Base-by-base conservation (phyloP, 2,113 vertebrate species). In the Tragelaphus scriptus region DNA sequence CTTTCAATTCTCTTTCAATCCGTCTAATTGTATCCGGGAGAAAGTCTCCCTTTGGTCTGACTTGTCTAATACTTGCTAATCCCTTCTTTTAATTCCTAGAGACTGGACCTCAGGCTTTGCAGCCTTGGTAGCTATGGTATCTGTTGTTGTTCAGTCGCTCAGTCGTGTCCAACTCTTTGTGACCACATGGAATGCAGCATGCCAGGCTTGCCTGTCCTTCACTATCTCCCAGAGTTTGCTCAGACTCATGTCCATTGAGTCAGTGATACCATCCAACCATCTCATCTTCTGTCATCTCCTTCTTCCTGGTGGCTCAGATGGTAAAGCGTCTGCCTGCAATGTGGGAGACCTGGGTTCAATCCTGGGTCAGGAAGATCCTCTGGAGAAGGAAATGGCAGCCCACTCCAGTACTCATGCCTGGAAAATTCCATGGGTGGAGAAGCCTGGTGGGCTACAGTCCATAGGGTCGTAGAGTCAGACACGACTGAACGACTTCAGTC, bases 1-100 rank as follows among this genome's bases (percentile, higher is more conserved):
- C 84, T 26, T 61, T 85, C 56, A 21, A 59, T 61, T 93, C 30
- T 56, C 19, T 88, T 95, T 92, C 51, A 85, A 6, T 93, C 68
- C 81, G 95, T 97, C 63, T 85, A 93, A 71, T 94, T 58, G 32
- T n/a, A 68, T 77, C 30, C 85, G 51, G 53, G n/a, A 87, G 90
- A 85, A 90, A 94, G 56, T 36, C 63, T 82, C 5, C 59, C 53
- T 71, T 71, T 71, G 80, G 28, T 86, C 40, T 40, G 88, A 85
- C 6, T 10, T 13, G 19, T 79, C 2, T n/a, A 55, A 26, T 0
- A 65, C 17, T 92, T 79, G 85, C n/a, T 75, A 71, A 47, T 65
- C 40, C 6, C 13, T 19, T 23, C 30, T 77, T 80, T 53, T 59
- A 91, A 19, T n/a, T 55, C 30, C 17, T 53, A 28, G 21, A 87